Conservation (phyloP, 2,888 invertebrate species). For the Coleophora deauratella region DNA sequence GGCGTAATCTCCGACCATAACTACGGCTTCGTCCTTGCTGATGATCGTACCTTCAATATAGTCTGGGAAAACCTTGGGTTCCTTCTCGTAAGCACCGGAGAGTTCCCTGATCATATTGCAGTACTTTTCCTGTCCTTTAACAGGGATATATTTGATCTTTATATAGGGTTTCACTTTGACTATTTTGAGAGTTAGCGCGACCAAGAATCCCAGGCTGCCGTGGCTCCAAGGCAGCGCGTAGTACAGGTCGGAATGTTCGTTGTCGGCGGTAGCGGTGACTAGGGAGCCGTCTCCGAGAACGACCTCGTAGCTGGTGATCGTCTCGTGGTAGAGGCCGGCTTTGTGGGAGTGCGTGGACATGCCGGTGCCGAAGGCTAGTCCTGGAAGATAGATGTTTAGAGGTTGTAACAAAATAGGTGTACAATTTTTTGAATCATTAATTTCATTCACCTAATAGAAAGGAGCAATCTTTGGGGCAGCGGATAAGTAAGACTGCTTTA, state of each 20-base stretch:
- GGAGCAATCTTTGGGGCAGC: no score
- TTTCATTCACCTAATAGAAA: no score
- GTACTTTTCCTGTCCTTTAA: slow-evolving; percentile 76
- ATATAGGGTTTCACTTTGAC: slow-evolving; percentile 78
- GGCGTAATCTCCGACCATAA: slow-evolving; percentile 79
- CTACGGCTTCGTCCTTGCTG: slow-evolving; percentile 75
- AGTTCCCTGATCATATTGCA: slow-evolving; percentile 75
- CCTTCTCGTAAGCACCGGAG: slow-evolving; percentile 70
- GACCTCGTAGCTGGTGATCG: slow-evolving; percentile 77
- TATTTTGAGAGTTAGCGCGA: slow-evolving; percentile 76
- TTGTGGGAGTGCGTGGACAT: slow-evolving; percentile 84
- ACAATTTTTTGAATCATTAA: no score
- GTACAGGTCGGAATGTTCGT: slow-evolving; percentile 75
- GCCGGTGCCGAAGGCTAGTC: slow-evolving; percentile 80
- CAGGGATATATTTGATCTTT: slow-evolving; percentile 77
- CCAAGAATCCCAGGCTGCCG: slow-evolving; percentile 78
- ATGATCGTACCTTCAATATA: slow-evolving; percentile 80
- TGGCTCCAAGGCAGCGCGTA: slow-evolving; percentile 78
- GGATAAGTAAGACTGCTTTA: no score
- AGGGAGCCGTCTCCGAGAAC: slow-evolving; percentile 77
- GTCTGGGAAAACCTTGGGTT: slow-evolving; percentile 65
- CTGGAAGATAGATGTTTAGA: slow-evolving; percentile 26
- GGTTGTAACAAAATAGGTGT: no score
- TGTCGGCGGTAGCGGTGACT: slow-evolving; percentile 70
- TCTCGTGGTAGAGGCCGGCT: slow-evolving; percentile 80